Evolutionary conservation across 2,113 vertebrate species (phyloP).

Genomic region (Podarcis muralis): DNA sequence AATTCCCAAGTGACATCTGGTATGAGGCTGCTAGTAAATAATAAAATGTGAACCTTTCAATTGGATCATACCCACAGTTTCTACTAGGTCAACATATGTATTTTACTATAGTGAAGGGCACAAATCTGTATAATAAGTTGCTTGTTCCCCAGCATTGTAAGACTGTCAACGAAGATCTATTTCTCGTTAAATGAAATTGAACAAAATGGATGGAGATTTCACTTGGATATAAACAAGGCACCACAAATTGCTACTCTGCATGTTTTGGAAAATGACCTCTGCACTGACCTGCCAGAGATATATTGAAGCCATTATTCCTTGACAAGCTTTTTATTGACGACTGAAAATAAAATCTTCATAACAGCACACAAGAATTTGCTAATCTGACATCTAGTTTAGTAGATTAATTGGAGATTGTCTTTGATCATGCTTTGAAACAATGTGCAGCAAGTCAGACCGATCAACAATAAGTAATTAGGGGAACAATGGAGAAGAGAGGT

Average conservation of each 20-base stretch:
- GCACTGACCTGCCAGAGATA: slow-evolving; percentile 62
- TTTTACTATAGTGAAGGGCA: slow-evolving; percentile 37
- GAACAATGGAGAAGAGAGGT: slow-evolving; percentile 72
- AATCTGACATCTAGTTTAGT: slow-evolving; percentile 82
- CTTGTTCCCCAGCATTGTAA: slow-evolving; percentile 22
- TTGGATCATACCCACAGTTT: not conserved
- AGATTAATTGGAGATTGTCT: slow-evolving; percentile 82
- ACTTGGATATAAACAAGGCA: slow-evolving; percentile 42
- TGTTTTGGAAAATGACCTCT: slow-evolving; percentile 63
- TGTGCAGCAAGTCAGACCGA: slow-evolving; percentile 76
- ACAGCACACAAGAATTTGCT: slow-evolving; percentile 85
- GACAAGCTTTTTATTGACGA: slow-evolving; percentile 73
- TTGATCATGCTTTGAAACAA: slow-evolving; percentile 83
- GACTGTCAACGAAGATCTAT: slow-evolving; percentile 25
- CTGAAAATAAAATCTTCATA: slow-evolving; percentile 79
- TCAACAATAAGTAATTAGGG: slow-evolving; percentile 83
- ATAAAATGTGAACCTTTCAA: slow-evolving; percentile 27
- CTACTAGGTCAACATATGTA: slow-evolving; percentile 11
- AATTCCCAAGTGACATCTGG: too few relatives aligned
- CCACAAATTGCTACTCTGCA: slow-evolving; percentile 38
- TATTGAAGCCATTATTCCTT: slow-evolving; percentile 68
- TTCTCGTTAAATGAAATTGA: slow-evolving; percentile 35
- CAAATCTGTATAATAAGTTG: not conserved
- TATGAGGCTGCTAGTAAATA: not conserved
- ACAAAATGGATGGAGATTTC: slow-evolving; percentile 9